Evolutionary conservation across 2,113 vertebrate species (phyloP), one percentile per base, ranked within the genome.

Genomic region (Tetrax tetrax): DNA sequence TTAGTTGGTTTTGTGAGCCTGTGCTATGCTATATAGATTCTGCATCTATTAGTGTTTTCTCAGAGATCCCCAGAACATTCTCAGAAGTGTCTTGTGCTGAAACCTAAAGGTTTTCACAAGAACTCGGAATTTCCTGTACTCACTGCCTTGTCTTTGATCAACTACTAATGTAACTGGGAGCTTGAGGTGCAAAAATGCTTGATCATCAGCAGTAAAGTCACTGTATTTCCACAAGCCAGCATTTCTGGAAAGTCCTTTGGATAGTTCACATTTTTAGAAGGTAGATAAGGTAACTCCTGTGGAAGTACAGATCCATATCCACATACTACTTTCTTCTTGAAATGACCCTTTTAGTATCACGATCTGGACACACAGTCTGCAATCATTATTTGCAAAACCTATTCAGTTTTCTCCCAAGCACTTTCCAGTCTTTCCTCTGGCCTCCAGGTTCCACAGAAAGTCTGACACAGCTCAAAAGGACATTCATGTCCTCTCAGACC

Each of bases 161-260:
- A 76, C 92, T 87, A 38, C 75, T 90, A 68, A 68, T 63, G 86
- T 89, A 92, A 81, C 68, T 43, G 54, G 59, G 66, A 96, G 60
- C 37, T 35, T 63, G 56, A 75, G 33, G 60, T 60, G 60, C 60
- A 71, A 60, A 87, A 87, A 33, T 61, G 59, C 75, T 90, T 69
- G 63, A 65, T 92, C 51, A 51, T 92, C 72, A 92, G 47, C 71
- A 50, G 86, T 95, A 12, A 81, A 92, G 72, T 90, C 65, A 28
- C 70, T 60, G 4, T 29, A 54, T 81, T 81, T 87, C 69, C 84
- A 65, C 54, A 66, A 69, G 31, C 37, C 54, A 88, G n/a, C 59
- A 29, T 54, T 91, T 90, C 87, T 87, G 51, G 35, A 60, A 87
- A 82, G 29, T 78, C 82, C 14, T 71, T 78, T 38, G 51, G 17